Conservation (phyloP, 2,113 vertebrate genomes). For the Naja naja region DNA sequence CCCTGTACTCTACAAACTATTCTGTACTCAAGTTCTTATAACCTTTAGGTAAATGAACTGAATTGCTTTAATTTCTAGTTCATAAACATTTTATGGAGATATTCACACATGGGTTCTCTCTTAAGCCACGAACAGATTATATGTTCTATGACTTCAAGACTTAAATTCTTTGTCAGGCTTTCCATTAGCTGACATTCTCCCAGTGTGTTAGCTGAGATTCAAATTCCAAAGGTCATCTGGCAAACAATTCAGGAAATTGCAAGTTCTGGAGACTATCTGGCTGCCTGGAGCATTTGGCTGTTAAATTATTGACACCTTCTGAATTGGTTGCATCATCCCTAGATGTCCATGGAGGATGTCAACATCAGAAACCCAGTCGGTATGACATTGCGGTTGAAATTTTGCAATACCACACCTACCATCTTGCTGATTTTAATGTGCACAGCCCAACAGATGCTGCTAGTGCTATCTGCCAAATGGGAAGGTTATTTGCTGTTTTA, state of each 20-base stretch:
- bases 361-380: neutral
- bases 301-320: conserved; percentile 16
- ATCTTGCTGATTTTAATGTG: neutral
- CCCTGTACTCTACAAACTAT: neutral
- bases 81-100: neutral
- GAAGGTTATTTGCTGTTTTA: neutral
- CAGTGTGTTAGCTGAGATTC: neutral
- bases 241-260: neutral
- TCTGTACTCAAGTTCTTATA: neutral
- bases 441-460: neutral
- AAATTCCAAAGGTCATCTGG: neutral
- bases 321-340: conserved; percentile 4
- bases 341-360: neutral
- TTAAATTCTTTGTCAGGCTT: neutral
- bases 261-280: neutral
- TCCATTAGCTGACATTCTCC: neutral
- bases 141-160: neutral
- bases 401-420: neutral
- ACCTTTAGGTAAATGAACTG: neutral
- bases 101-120: neutral
- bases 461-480: neutral
- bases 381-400: neutral
- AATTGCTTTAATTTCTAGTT: neutral
- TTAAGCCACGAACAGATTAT: neutral
- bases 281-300: neutral